These are phyloP conservation scores for Thunnus maccoyii DNA, from an alignment of 2,113 vertebrate genomes.

Conservation along the genomic window DNA sequence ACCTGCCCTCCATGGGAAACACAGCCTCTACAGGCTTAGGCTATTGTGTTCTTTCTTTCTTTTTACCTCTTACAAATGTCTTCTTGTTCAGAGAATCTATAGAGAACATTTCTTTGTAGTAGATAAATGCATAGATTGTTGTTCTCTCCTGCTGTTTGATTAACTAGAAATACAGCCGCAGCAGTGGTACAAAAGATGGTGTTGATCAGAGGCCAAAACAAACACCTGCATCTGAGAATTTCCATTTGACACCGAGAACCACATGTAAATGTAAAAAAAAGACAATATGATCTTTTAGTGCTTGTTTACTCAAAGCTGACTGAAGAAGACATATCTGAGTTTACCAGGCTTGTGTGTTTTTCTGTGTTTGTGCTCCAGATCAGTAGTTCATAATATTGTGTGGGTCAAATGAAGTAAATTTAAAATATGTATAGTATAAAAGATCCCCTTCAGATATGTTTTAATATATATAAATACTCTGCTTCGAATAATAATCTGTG, in stretches of 20 bases:
- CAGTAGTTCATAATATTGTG: neutral
- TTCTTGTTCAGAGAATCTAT: no score
- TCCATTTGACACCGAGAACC: neutral
- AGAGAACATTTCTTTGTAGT: no score
- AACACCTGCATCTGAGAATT: conserved; percentile 8
- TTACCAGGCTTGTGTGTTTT: neutral
- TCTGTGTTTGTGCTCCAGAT: neutral
- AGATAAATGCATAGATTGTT: no score
- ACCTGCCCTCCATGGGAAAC: conserved; percentile 47
- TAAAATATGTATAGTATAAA: neutral
- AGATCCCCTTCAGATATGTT: neutral
- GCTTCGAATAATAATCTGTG: no score
- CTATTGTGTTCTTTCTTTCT: neutral
- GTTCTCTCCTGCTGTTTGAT: neutral
- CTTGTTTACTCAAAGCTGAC: no score
- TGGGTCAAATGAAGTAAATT: neutral
- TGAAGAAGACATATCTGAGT: neutral
- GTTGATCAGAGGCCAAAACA: conserved; percentile 10
- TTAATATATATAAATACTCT: no score
- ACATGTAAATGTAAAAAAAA: neutral
- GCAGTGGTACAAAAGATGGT: neutral
- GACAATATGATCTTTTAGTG: neutral
- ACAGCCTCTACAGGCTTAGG: conserved; percentile 2
- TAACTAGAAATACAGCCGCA: neutral
- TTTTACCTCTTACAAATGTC: neutral